Percentiles rank a stretch among this genome's conserved stretches.
Evolutionary conservation across 2,888 invertebrate species (phyloP).

Genomic region (Monoplex corrugatus): DNA sequence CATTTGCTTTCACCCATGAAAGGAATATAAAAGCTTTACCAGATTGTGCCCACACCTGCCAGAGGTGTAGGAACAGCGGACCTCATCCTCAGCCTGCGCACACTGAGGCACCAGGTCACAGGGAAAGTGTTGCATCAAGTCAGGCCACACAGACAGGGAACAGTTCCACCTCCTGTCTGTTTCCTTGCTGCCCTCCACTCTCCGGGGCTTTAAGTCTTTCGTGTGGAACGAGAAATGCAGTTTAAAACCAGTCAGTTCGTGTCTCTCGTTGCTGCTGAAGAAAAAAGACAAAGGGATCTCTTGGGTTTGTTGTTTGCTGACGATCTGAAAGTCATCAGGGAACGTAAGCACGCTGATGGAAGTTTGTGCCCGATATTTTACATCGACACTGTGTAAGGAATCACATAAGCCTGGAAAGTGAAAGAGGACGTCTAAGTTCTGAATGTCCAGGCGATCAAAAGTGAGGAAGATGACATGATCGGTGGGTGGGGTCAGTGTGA

Average conservation of each 20-base stretch:
- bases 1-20: too few relatives aligned
- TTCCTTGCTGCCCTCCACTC: neutral
- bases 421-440: neutral
- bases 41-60: neutral
- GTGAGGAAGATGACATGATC: neutral
- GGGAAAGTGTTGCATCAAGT: slow-evolving; percentile 32
- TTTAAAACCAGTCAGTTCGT: neutral
- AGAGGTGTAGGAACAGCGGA: slow-evolving; percentile 15
- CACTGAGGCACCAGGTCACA: slow-evolving; percentile 36
- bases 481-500: neutral
- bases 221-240: neutral
- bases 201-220: neutral
- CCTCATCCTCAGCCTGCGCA: slow-evolving; percentile 6
- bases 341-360: neutral
- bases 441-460: neutral
- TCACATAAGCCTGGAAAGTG: neutral
- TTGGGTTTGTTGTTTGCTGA: neutral
- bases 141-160: slow-evolving; percentile 23
- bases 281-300: neutral
- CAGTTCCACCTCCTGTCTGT: slow-evolving; percentile 12
- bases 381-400: neutral
- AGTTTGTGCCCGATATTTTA: too few relatives aligned
- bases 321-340: neutral
- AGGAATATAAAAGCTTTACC: neutral
- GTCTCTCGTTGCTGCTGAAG: neutral